Percentiles rank a stretch among this genome's conserved stretches.
Evolutionary conservation across 2,888 invertebrate species (phyloP).

Genomic region (Diarsia mendica): DNA sequence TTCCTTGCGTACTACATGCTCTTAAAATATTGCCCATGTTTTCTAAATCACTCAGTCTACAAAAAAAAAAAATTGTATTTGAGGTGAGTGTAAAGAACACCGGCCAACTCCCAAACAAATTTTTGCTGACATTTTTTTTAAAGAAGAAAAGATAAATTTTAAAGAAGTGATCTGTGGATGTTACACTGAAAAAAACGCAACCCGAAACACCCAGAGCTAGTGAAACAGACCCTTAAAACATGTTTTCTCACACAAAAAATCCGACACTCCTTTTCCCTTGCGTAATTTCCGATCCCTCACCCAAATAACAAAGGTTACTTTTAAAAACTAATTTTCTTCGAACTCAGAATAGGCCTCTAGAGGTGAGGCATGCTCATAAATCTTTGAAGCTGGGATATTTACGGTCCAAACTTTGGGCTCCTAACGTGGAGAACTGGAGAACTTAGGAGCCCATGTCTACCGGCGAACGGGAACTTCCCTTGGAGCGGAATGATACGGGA

Average conservation of each 20-base stretch:
- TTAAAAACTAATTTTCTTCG: slow-evolving; percentile 56
- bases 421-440: slow-evolving; percentile 26
- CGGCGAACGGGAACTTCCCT: slow-evolving; percentile 22
- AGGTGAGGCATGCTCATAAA: slow-evolving; percentile 57
- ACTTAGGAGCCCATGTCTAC: slow-evolving; percentile 28
- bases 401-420: slow-evolving; percentile 62
- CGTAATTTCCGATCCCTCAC: slow-evolving; percentile 37
- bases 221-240: neutral
- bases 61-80: too few relatives aligned
- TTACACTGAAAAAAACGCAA: too few relatives aligned
- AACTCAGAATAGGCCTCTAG: slow-evolving; percentile 50
- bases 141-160: too few relatives aligned
- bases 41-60: too few relatives aligned
- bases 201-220: neutral
- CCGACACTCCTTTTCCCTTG: slow-evolving; percentile 1
- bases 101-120: too few relatives aligned
- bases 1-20: too few relatives aligned
- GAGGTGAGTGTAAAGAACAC: too few relatives aligned
- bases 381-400: slow-evolving; percentile 64
- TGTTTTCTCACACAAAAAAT: neutral
- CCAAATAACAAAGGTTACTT: slow-evolving; percentile 43
- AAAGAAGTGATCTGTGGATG: too few relatives aligned
- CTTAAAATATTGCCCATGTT: too few relatives aligned
- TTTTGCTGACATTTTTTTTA: too few relatives aligned
- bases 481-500: slow-evolving; percentile 16